Base-by-base conservation (phyloP, 2,797 vertebrate species). In the Peromyscus melanophrys region DNA sequence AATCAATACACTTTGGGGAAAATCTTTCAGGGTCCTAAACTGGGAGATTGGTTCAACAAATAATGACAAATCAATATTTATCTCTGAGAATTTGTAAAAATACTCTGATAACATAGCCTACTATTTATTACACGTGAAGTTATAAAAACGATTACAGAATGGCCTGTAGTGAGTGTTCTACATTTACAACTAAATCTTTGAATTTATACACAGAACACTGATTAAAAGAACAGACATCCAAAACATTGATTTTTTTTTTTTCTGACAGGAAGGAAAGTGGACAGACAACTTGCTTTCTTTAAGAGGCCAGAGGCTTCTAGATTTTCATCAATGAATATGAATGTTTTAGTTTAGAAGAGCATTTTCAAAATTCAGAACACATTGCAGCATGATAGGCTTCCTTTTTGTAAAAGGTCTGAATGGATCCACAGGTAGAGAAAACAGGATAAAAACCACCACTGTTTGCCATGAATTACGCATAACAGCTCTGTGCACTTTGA, bases 61-160 rank as follows among this genome's bases (percentile, higher is more conserved):
- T 90, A 92, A 90, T 80, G 61, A 90, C 52, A 92, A 85, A 92
- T 96, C 67, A 94, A 63, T 89, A 59, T 80, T 11, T 73, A 86
- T 77, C 8, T 40, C 31, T 86, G 67, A 85, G 69, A 94, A 94
- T 27, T 77, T 55, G 76, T 1, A 90, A 92, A 93, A 92, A 82
- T 75, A 63, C 69, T 89, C 69, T 87, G 80, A 75, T 52, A 83
- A 85, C 16, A 86, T 80, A 19, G 40, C 49, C 87, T 83, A 94
- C 12, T 91, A 34, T 55, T 80, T 88, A 84, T 65, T 76, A 4
- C 27, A 34, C 59, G 13, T 65, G 59, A 81, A 55, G 31, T 78
- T 94, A 78, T 13, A 95, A 87, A 96, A 78, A 59, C 86, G 23
- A 84, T 93, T 87, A 52, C 43, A 63, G 80, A 93, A 65, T 83